Conservation (phyloP, 2,888 invertebrate genomes). For the Blastobasis lacticolella region DNA sequence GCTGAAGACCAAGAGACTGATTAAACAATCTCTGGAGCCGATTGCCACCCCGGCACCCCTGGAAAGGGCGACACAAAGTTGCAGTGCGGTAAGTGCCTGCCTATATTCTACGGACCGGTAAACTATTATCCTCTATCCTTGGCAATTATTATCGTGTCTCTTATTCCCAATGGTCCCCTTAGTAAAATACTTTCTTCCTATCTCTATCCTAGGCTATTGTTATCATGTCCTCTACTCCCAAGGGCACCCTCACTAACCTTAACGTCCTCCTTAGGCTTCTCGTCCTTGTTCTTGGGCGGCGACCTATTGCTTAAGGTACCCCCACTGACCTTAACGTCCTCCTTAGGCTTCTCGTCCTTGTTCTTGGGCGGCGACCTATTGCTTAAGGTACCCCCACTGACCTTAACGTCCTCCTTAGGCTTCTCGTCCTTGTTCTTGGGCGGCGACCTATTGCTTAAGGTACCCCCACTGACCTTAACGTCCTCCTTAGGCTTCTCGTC, state of each 20-base stretch:
- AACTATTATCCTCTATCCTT: too few relatives aligned
- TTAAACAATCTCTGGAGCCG: too few relatives aligned
- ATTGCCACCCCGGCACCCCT: too few relatives aligned
- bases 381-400: constrained; percentile 17
- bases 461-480: constrained; percentile 53
- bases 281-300: constrained; percentile 56
- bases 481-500: constrained; percentile 73
- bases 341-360: constrained; percentile 72
- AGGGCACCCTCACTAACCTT: constrained; percentile 41
- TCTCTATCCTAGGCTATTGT: too few relatives aligned
- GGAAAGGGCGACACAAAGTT: too few relatives aligned
- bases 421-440: constrained; percentile 67
- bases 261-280: constrained; percentile 73
- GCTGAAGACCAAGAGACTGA: too few relatives aligned
- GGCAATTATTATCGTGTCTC: too few relatives aligned
- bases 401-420: constrained; percentile 74
- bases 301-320: constrained; percentile 34
- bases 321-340: constrained; percentile 63
- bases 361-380: constrained; percentile 51
- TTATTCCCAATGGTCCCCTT: neutral
- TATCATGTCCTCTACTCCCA: too few relatives aligned
- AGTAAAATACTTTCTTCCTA: too few relatives aligned
- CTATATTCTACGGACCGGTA: too few relatives aligned
- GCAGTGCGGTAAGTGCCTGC: too few relatives aligned
- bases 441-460: constrained; percentile 40